These are phyloP conservation scores for Sciaenops ocellatus DNA, from an alignment of 2,797 vertebrate genomes.

Conservation along the genomic window DNA sequence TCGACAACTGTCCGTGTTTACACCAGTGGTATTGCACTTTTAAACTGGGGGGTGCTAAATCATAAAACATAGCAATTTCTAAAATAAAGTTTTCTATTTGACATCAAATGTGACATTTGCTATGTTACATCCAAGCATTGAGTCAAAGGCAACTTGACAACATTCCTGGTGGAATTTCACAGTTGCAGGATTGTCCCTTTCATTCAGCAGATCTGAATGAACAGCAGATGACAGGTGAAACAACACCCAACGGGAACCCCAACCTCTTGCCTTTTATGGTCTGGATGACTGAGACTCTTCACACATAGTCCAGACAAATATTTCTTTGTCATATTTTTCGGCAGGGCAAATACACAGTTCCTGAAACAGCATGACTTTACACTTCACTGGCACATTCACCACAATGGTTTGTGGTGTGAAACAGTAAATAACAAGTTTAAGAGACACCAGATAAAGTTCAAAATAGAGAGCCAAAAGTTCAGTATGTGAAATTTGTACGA, in stretches of 20 bases:
- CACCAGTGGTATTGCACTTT: too few species aligned
- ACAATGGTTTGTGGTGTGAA: not conserved
- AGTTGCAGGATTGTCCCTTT: not conserved
- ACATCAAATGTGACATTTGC: not conserved
- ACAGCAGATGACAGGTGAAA: not conserved
- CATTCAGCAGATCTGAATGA: not conserved
- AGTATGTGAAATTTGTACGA: not conserved
- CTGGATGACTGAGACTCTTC: not conserved
- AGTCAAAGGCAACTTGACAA: not conserved
- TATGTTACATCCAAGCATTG: not conserved
- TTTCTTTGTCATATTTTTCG: not conserved
- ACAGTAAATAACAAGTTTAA: constrained; percentile 1
- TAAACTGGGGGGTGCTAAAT: too few species aligned
- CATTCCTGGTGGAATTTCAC: not conserved
- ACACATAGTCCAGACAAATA: not conserved
- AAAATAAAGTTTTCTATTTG: not conserved
- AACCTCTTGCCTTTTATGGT: not conserved
- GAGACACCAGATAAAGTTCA: not conserved
- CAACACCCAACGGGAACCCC: not conserved
- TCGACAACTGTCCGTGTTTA: too few species aligned
- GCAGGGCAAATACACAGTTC: not conserved
- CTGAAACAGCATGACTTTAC: not conserved
- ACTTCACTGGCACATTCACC: not conserved
- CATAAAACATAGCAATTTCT: too few species aligned
- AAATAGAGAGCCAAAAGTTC: not conserved